phyloP scores from a whole-genome alignment of 2,888 invertebrate genomes.

The Amiota communis region DNA sequence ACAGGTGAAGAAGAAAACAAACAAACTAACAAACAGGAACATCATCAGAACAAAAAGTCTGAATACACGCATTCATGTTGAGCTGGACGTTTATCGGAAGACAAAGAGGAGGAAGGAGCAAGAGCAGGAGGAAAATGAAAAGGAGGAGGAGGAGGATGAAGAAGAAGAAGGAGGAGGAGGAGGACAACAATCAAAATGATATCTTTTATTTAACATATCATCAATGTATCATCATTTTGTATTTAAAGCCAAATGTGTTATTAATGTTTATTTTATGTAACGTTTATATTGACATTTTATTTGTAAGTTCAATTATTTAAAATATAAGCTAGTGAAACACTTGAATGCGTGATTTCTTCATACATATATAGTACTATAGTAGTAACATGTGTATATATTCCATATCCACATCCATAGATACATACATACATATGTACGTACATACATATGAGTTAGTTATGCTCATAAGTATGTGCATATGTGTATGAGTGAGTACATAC shows the following conservation, averaged over 20 bases:
- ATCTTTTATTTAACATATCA: conserved; percentile 50
- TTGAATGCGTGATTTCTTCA: background rate
- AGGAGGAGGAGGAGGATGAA: conserved; percentile 34
- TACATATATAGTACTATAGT: background rate
- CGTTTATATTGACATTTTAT: conserved; percentile 57
- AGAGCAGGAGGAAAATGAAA: conserved; percentile 47
- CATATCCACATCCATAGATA: no score
- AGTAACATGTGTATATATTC: no score
- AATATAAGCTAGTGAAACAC: background rate
- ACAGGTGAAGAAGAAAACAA: conserved; percentile 61
- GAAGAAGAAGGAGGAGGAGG: conserved; percentile 42
- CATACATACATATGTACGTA: no score
- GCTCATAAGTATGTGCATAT: no score
- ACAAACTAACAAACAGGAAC: conserved; percentile 40
- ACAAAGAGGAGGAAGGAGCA: conserved; percentile 41
- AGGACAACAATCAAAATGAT: conserved; percentile 59
- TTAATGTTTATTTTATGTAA: conserved; percentile 59
- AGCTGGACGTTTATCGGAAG: conserved; percentile 65
- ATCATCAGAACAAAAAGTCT: conserved; percentile 51
- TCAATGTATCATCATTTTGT: conserved; percentile 48
- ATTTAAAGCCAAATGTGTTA: conserved; percentile 73
- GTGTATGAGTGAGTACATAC: no score
- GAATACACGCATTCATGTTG: conserved; percentile 65
- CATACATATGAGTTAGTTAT: no score
- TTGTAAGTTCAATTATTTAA: background rate